Evolutionary conservation across 2,113 vertebrate species (phyloP), one percentile per base, ranked within the genome.

Genomic region (Chaetodon trifascialis): DNA sequence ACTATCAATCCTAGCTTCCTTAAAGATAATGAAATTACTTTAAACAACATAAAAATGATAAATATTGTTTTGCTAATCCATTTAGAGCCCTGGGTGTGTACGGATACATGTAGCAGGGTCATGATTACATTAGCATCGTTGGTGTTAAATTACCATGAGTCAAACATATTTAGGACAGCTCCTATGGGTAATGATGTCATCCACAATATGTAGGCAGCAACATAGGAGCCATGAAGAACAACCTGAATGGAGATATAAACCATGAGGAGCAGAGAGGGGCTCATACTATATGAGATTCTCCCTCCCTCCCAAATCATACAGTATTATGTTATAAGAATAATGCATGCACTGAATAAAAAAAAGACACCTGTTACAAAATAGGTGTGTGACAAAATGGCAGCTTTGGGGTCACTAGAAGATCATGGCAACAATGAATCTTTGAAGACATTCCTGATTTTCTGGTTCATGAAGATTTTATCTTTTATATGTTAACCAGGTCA

Each of bases 401-500:
- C 12, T 67, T 55, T 84, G 38, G 64, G 74, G 16, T 69, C 58
- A 49, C 59, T 55, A 64, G 9, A 64, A 36, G 64, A 73, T 4
- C 4, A 83, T 52, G 23, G 46, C 23, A 71, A 58, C 19, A 70
- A 73, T 71, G 25, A 67, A 5, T 67, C 86, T 79, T 80, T n/a
- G 25, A 72, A 73, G 81, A 76, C 69, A 19, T 16, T 38, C 67
- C 70, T 73, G 74, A 79, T 86, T 85, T 71, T 76, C 73, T 76
- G 63, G 9, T 83, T 30, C 67, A 72, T n/a, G 69, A 77, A 83
- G 73, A 88, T 65, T n/a, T n/a, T 72, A 44, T 59, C 65, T 75
- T 73, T 92, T 88, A 86, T 25, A 42, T 83, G 60, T 73, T 85
- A 73, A 90, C 60, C 44, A 74, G 73, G 73, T 89, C 88, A 84